A percentile compares a stretch with the other conserved stretches of the same genome.
Conservation (phyloP, 30 jellyfish, hydroid and myxozoan species). For the Chrysaora quinquecirrha region DNA sequence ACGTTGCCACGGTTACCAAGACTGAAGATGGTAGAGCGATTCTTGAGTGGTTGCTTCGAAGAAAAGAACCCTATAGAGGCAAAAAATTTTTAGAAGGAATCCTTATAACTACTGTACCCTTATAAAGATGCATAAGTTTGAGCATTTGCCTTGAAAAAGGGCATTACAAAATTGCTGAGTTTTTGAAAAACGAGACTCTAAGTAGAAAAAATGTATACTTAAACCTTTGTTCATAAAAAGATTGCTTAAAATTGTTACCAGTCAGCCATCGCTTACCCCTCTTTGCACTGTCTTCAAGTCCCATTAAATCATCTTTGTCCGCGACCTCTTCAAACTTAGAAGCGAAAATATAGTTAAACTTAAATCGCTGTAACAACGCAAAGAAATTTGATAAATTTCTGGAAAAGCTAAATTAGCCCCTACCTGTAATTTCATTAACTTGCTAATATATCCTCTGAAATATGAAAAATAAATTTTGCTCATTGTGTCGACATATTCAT, state of each 20-base stretch:
- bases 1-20: conserved; percentile 94
- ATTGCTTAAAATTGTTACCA: no score
- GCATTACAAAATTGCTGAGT: no score
- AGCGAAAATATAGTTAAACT: not conserved
- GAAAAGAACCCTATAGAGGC: conserved; percentile 80
- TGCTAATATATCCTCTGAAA: conserved; percentile 91
- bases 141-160: no score
- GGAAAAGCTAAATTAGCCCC: no score
- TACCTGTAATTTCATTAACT: conserved; percentile 95
- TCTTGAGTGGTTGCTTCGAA: conserved; percentile 79
- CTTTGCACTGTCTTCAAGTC: conserved; percentile 92
- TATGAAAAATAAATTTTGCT: conserved; percentile 94
- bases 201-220: no score
- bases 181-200: no score
- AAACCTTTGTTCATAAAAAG: no score
- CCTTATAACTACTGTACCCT: no score
- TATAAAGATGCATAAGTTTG: no score
- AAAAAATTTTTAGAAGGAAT: no score
- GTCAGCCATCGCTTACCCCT: conserved; percentile 70
- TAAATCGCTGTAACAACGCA: no score
- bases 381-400: no score
- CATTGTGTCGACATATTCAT: conserved; percentile 98
- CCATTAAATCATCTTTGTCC: conserved; percentile 98
- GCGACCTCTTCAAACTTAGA: conserved; percentile 91
- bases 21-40: conserved; percentile 96